Evolutionary conservation across 2,113 vertebrate species (phyloP), one percentile per base, ranked within the genome.

Genomic region (Oxyura jamaicensis): DNA sequence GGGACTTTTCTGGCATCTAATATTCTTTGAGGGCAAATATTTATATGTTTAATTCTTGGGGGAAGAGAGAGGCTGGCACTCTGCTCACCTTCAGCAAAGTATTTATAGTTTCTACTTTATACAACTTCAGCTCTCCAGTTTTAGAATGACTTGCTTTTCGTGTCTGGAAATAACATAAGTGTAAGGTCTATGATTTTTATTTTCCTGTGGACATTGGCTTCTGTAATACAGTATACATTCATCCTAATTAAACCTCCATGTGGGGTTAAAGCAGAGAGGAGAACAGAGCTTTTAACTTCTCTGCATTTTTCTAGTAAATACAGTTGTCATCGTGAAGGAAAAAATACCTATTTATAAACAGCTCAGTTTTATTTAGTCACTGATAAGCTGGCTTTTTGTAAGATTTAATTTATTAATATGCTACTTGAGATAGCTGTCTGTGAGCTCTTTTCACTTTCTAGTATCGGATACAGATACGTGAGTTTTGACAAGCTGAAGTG

Each of bases 401-500:
- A 67, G 36, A 67, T 83, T 71, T 74, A 58, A 67, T 39, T 95
- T 74, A 72, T 60, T 87, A 36, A 74, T 67, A 55, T 33, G 56
- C 68, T 83, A 9, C 44, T 83, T 26, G 11, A 79, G 92, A 76
- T 69, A 83, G 33, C 66, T 92, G 50, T 84, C 66, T 79, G 3
- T 71, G 62, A 80, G 55, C 63, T 83, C 28, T 96, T 95, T 95
- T 62, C 67, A 31, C 48, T 92, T 86, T 66, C 8, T 29, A 74
- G 31, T 31, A 55, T 91, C 90, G 77, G 68, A 77, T 94, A 83
- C 80, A 82, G 58, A 79, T 23, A 11, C 18, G 6, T 55, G 71
- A 80, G 25, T 94, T 95, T 91, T 96, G 95, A 88, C 89, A 95
- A 60, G 75, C 19, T 86, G 86, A 92, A 93, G 59, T 63, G 62